Base-by-base conservation (phyloP, 2,888 invertebrate species). In the Prenolepis imparis region DNA sequence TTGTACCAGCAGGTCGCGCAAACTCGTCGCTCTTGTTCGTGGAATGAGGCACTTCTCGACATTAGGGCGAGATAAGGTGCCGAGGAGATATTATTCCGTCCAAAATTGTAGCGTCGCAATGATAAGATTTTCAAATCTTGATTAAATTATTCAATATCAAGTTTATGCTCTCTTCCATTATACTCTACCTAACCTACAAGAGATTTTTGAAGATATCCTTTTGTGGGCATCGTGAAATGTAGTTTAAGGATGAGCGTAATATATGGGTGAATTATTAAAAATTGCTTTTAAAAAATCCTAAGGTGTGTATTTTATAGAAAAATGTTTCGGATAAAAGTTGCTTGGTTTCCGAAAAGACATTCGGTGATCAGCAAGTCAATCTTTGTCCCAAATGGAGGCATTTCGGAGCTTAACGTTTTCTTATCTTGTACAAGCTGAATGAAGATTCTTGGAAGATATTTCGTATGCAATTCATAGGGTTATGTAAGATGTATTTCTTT, bases 1-100 rank as follows among this genome's bases (percentile, higher is more conserved):
- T 94, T 94, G 93, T 93, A 92, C 90, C 90, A 70, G 88, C 86
- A 80, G 90, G 86, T 87, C 88, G 88, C 88, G 88, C 75, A 61
- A 81, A 78, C 74, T 64, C 72, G 44, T 32, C 77, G 39, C 68
- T 68, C 68, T 57, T 67, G 55, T 68, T 77, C 77, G 57, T 68
- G 68, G 68, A 68, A 57, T 28, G 28, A 75, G 48, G 32, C 41
- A 57, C 55, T 55, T 55, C 68, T 68, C 55, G n/a, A 28, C 3
- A 24, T 28, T 55, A 55, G n/a, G n/a, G n/a, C 28, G 24, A 41
- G 67, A 67, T 77, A 67, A 77, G 67, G 67, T 55, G 41, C 39
- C 39, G 39, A 55, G 39, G 24, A 36, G 5, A 77, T 39, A 67
- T 67, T 77, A 39, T 67, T 28, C 28, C 67, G 36, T 24, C 32